Evolutionary conservation across 2,113 vertebrate genomes (phyloP).

Genomic region (Geothlypis trichas): DNA sequence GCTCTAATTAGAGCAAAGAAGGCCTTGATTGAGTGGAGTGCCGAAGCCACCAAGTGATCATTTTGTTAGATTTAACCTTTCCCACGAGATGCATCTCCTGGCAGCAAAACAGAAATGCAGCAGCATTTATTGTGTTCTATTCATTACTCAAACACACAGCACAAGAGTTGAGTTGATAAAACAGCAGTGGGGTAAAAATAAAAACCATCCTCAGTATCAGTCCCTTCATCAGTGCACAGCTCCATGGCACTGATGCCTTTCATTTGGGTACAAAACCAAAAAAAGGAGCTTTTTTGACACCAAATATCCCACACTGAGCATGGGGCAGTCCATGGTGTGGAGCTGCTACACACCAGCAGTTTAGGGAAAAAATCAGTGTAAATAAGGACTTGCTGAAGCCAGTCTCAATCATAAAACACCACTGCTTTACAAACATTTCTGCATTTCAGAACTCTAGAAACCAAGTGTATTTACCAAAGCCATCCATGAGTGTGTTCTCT

Average conservation of each 20-base stretch:
- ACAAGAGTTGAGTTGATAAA: background rate
- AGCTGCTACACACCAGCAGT: background rate
- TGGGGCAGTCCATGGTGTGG: background rate
- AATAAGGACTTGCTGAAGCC: background rate
- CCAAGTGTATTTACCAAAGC: background rate
- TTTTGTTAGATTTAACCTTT: background rate
- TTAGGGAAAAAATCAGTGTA: accelerated
- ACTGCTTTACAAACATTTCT: background rate
- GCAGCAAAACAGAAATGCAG: background rate
- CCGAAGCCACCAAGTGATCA: background rate
- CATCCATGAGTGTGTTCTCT: accelerated
- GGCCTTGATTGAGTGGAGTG: background rate
- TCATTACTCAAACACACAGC: background rate
- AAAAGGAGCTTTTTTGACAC: background rate
- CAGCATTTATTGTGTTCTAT: background rate
- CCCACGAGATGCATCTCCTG: background rate
- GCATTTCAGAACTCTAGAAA: background rate
- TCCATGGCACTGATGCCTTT: background rate
- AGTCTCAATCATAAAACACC: background rate
- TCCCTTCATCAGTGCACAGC: background rate
- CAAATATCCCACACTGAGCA: background rate
- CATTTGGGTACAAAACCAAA: background rate
- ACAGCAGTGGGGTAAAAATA: background rate
- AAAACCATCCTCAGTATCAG: background rate
- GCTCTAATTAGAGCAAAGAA: background rate